Evolutionary conservation across 2,888 invertebrate genomes (phyloP).

Genomic region (Lissonota sp.): DNA sequence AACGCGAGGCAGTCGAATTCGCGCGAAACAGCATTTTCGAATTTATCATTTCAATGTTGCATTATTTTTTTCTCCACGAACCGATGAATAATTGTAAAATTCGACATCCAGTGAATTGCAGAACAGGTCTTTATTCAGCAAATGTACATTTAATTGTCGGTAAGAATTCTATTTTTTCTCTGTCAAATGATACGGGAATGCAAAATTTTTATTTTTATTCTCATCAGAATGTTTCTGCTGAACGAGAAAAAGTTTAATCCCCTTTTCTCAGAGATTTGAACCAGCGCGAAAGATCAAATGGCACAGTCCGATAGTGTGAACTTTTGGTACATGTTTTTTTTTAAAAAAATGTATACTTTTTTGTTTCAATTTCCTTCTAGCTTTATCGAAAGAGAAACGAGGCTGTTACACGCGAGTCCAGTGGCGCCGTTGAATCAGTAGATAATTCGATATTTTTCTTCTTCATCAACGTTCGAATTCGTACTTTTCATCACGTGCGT

Average conservation of each 20-base stretch:
- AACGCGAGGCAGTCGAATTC: neutral
- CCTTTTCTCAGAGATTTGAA: slow-evolving; percentile 16
- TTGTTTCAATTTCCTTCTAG: slow-evolving; percentile 6
- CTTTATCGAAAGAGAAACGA: neutral
- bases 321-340: neutral
- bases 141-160: neutral
- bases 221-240: neutral
- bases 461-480: slow-evolving; percentile 15
- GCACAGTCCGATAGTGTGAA: slow-evolving; percentile 24
- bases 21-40: too few relatives aligned
- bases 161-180: neutral
- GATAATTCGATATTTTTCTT: slow-evolving; percentile 35
- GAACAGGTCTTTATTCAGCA: too few relatives aligned
- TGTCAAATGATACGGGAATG: slow-evolving; percentile 6
- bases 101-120: too few relatives aligned
- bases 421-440: slow-evolving; percentile 41
- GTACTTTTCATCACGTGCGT: slow-evolving; percentile 38
- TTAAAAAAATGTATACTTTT: neutral
- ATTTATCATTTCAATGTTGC: too few relatives aligned
- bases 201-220: slow-evolving; percentile 31
- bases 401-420: slow-evolving; percentile 17
- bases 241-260: slow-evolving; percentile 23
- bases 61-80: neutral
- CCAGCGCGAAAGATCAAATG: slow-evolving; percentile 41
- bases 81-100: neutral